Conservation (phyloP, 2,888 invertebrate species). For the Ischnura elegans region DNA sequence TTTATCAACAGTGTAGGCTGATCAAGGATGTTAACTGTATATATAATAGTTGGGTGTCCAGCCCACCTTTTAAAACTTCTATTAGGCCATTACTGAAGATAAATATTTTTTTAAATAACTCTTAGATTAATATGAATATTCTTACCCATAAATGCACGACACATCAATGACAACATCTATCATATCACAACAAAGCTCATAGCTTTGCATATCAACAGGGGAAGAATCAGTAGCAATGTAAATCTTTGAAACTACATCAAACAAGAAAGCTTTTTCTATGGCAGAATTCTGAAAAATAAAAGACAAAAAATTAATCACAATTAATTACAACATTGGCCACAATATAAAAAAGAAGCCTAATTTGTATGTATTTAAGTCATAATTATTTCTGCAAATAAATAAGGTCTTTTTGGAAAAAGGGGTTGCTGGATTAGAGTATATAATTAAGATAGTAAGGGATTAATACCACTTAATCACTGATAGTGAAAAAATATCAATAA, state of each 20-base stretch:
- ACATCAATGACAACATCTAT: slow-evolving; percentile 99
- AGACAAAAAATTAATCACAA: slow-evolving; percentile 74
- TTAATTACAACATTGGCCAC: background rate
- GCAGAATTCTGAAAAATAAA: slow-evolving; percentile 91
- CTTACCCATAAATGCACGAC: slow-evolving; percentile 97
- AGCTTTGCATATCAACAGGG: slow-evolving; percentile 99
- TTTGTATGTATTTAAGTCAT: too few relatives aligned
- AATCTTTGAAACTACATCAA: slow-evolving; percentile 99
- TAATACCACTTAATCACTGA: too few relatives aligned
- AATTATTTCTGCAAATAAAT: too few relatives aligned
- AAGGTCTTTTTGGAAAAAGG: too few relatives aligned
- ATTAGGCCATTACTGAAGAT: too few relatives aligned
- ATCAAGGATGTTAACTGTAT: too few relatives aligned
- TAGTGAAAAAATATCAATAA: too few relatives aligned
- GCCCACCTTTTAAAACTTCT: slow-evolving; percentile 76
- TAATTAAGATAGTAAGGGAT: too few relatives aligned
- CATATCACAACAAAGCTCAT: slow-evolving; percentile 99
- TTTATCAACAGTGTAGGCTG: too few relatives aligned
- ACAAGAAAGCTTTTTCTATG: slow-evolving; percentile 99
- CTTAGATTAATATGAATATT: slow-evolving; percentile 38
- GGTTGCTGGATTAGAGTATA: too few relatives aligned
- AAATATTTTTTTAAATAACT: too few relatives aligned
- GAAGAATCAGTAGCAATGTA: slow-evolving; percentile 99
- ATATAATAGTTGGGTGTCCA: background rate
- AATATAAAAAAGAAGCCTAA: background rate